Evolutionary conservation across 2,888 invertebrate genomes (phyloP).

Genomic region (Drosophila emarginata): DNA sequence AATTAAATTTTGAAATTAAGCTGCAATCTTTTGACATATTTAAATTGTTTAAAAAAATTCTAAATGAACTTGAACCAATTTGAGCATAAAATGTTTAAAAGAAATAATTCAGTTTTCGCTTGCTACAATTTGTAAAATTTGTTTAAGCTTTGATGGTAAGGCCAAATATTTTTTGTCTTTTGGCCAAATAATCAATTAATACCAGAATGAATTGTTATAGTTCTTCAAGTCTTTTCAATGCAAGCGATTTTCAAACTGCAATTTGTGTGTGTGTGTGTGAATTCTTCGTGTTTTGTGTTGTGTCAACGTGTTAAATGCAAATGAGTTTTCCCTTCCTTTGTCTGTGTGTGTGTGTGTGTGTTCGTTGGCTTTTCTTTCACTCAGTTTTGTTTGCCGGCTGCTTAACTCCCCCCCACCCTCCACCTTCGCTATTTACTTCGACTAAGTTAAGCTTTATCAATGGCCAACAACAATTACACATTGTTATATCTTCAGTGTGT

Average conservation of each 20-base stretch:
- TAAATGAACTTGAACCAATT: neutral
- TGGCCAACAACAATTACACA: constrained; percentile 65
- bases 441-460: constrained; percentile 44
- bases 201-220: neutral
- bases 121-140: neutral
- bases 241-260: constrained; percentile 36
- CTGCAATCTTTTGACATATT: too few relatives aligned
- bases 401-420: neutral
- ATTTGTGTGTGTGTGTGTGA: constrained; percentile 7
- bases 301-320: constrained; percentile 71
- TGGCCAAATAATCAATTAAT: neutral
- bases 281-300: constrained; percentile 20
- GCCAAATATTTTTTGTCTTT: neutral
- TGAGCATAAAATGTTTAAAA: neutral
- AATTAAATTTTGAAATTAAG: too few relatives aligned
- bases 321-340: constrained; percentile 46
- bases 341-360: constrained; percentile 21
- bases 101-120: neutral
- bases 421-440: constrained; percentile 4
- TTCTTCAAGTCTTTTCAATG: constrained; percentile 5
- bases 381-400: constrained; percentile 1
- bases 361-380: neutral
- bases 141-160: neutral
- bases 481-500: constrained; percentile 65
- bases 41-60: neutral